These are phyloP conservation scores for Drosophila varians DNA, from an alignment of 1,140 invertebrate genomes.

Conservation along the genomic window DNA sequence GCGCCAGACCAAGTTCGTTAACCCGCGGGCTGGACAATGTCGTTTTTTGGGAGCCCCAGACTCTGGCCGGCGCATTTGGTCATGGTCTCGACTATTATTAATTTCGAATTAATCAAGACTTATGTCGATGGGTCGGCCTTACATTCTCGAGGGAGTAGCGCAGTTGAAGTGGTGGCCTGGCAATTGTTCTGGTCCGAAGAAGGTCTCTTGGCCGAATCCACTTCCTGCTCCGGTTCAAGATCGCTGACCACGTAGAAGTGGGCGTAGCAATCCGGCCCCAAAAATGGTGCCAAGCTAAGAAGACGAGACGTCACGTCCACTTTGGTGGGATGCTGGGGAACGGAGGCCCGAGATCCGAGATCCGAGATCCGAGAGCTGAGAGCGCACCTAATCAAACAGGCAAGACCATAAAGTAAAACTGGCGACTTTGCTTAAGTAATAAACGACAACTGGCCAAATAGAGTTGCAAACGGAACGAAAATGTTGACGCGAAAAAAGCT, in stretches of 20 bases:
- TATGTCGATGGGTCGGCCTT: slow-evolving; percentile 24
- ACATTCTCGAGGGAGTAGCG: slow-evolving; percentile 19
- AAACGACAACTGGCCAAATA: slow-evolving; percentile 69
- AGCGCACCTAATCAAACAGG: slow-evolving; percentile 43
- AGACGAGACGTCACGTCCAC: slow-evolving; percentile 58
- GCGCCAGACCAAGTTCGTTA: slow-evolving; percentile 44
- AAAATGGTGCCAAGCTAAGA: slow-evolving; percentile 65
- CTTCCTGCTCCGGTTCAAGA: slow-evolving; percentile 51
- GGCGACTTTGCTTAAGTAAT: slow-evolving; percentile 49
- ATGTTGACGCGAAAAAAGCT: slow-evolving; percentile 18
- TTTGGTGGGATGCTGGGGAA: slow-evolving; percentile 12
- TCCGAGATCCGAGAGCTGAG: too few relatives aligned
- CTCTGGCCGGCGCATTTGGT: slow-evolving; percentile 42
- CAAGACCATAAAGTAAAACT: slow-evolving; percentile 63
- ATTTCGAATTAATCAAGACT: slow-evolving; percentile 76
- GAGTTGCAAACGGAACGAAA: slow-evolving; percentile 58
- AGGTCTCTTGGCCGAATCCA: slow-evolving; percentile 20
- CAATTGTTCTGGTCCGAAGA: slow-evolving; percentile 27
- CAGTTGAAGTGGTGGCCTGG: not conserved
- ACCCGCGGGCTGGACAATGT: slow-evolving; percentile 27
- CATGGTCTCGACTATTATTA: slow-evolving; percentile 68
- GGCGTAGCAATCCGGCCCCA: slow-evolving; percentile 41
- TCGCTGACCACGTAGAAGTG: slow-evolving; percentile 28
- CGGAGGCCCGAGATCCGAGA: too few relatives aligned
- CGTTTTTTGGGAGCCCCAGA: slow-evolving; percentile 10